phyloP scores from a whole-genome alignment of 2,797 vertebrate genomes.

The Paedocypris micromegethes region DNA sequence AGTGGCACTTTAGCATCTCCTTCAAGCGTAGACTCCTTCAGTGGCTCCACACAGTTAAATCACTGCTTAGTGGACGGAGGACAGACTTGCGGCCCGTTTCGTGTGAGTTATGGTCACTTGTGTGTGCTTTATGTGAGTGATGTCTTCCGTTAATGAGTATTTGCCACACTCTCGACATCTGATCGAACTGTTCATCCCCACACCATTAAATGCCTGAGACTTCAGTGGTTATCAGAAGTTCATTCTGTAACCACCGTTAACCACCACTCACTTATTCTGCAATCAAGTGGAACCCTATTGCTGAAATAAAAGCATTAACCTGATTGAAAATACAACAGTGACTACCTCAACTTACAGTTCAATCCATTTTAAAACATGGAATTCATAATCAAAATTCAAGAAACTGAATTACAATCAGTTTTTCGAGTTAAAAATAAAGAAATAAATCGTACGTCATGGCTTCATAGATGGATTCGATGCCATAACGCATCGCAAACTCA shows the following conservation, averaged over 20 bases:
- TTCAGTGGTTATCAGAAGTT: not conserved
- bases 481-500: conserved; percentile 98
- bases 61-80: not conserved
- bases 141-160: conserved; percentile 44
- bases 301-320: too few species aligned
- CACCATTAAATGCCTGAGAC: conserved; percentile 35
- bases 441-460: conserved; percentile 90
- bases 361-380: too few species aligned
- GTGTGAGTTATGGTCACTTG: conserved; percentile 44
- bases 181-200: conserved; percentile 39
- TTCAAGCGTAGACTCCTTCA: too few species aligned
- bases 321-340: too few species aligned
- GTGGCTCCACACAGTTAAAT: not conserved
- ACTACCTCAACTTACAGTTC: too few species aligned
- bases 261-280: not conserved
- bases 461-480: conserved; percentile 97
- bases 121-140: conserved; percentile 45
- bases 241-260: conserved; percentile 1
- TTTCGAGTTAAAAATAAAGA: not conserved
- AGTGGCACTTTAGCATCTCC: not conserved
- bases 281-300: too few species aligned
- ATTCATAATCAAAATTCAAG: not conserved
- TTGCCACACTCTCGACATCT: conserved; percentile 30
- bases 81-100: conserved; percentile 26
- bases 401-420: too few species aligned